phyloP scores from a whole-genome alignment of 2,113 vertebrate genomes.

The Crypturellus undulatus region DNA sequence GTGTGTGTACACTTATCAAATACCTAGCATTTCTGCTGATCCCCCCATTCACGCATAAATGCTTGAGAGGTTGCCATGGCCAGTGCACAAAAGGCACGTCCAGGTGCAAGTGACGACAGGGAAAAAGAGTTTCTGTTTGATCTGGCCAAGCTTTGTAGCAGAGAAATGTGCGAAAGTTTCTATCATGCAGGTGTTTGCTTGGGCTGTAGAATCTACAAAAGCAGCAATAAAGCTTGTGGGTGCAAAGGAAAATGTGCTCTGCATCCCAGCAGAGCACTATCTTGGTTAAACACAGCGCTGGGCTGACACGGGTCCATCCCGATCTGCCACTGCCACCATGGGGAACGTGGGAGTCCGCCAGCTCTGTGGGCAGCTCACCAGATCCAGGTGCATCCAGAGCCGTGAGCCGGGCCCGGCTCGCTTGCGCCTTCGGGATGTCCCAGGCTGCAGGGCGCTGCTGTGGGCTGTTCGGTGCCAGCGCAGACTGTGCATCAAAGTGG shows the following conservation, averaged over 20 bases:
- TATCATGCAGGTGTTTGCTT: not conserved
- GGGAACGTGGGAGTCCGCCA: too few relatives aligned
- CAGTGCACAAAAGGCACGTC: not conserved
- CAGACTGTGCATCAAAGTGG: not conserved
- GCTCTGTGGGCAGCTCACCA: too few relatives aligned
- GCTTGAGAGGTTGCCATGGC: not conserved
- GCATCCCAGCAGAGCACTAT: not conserved
- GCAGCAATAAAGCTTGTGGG: not conserved
- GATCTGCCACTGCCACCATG: too few relatives aligned
- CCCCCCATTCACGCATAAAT: not conserved
- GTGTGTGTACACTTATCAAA: too few relatives aligned
- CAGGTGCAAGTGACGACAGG: not conserved
- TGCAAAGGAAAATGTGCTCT: not conserved
- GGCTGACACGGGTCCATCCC: too few relatives aligned
- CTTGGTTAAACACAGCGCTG: not conserved
- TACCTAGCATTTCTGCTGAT: not conserved
- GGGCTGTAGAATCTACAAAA: not conserved
- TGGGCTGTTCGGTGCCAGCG: not conserved
- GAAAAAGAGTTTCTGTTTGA: not conserved
- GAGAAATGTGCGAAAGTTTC: not conserved
- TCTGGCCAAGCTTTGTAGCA: not conserved
- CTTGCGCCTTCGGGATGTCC: not conserved
- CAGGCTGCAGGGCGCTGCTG: not conserved
- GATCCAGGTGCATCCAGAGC: too few relatives aligned
- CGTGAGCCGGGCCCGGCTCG: not conserved